Base-by-base conservation (phyloP, 2,888 invertebrate species). In the Phengaris arion region DNA sequence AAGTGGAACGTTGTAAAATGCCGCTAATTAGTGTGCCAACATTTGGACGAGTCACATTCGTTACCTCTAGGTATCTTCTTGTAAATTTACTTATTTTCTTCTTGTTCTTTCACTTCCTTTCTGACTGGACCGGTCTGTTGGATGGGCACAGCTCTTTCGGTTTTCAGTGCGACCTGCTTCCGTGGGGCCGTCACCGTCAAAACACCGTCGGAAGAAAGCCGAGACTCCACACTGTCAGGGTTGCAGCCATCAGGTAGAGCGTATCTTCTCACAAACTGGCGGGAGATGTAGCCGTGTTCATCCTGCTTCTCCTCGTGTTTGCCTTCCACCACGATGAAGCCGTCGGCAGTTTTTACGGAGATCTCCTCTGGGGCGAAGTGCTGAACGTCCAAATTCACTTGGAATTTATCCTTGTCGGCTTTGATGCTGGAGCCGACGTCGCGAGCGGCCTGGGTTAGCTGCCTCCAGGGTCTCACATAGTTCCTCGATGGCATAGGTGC, bases 221-320 rank as follows among this genome's bases (percentile, higher is more conserved):
- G 48, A 15, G 69, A 70, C n/a, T 70, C 48, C 10, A 70, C 48
- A 0, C n/a, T 10, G n/a, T 70, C 48, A 6, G 69, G 46, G 15
- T 70, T 94, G 70, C 95, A 95, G n/a, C 95, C 96, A 81, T 95
- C 94, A 0, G 97, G 97, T 75, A 97, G 85, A 22, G 94, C 88
- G 83, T 97, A 97, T 78, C 95, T 94, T 55, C 97, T 94, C 55
- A 95, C 94, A 81, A 97, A 96, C 97, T 35, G 35, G 35, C 35
- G 35, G 35, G 35, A 35, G 35, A 35, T 35, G 35, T 35, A 35
- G 35, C 35, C 97, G 81, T 96, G 95, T 48, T 95, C 94, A 79
- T 96, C 96, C 77, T 95, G 94, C 81, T 95, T 95, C 83, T 97
- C 97, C 80, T 96, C 96, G 81, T 97, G 97, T 82, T 95, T 96